These are phyloP conservation scores for Typhlichthys subterraneus DNA, from an alignment of 2,797 vertebrate genomes.

Conservation along the genomic window DNA sequence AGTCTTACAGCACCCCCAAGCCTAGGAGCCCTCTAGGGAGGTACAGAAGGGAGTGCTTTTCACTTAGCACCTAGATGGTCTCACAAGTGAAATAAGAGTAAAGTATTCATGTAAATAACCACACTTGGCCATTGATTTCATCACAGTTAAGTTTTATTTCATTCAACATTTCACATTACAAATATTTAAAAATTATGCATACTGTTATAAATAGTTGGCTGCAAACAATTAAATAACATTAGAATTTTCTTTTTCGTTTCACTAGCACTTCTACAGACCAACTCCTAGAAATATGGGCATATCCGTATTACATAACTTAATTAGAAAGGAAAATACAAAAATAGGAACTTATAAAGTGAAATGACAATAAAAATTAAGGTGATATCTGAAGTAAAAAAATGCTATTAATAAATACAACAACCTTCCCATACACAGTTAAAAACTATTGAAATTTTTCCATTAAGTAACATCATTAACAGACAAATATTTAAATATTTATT, in stretches of 20 bases:
- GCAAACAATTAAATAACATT: slow-evolving; percentile 99
- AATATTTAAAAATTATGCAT: slow-evolving; percentile 99
- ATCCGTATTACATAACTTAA: slow-evolving; percentile 99
- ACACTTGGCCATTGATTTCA: slow-evolving; percentile 47
- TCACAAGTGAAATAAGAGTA: neutral
- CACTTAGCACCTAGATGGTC: neutral
- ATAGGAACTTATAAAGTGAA: slow-evolving; percentile 99
- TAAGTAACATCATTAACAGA: slow-evolving; percentile 99
- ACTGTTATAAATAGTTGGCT: slow-evolving; percentile 99
- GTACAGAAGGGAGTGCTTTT: neutral
- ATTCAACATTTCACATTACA: slow-evolving; percentile 99
- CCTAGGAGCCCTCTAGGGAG: no score
- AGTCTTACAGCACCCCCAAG: no score
- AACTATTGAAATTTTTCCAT: slow-evolving; percentile 99
- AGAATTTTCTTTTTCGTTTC: slow-evolving; percentile 97
- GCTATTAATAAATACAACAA: slow-evolving; percentile 99
- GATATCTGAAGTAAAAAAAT: slow-evolving; percentile 99
- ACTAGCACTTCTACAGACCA: slow-evolving; percentile 99
- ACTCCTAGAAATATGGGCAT: slow-evolving; percentile 99
- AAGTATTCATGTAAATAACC: slow-evolving; percentile 37
- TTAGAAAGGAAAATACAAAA: slow-evolving; percentile 99
- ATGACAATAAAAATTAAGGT: slow-evolving; percentile 99
- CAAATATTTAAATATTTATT: slow-evolving; percentile 99
- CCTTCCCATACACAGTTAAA: slow-evolving; percentile 99
- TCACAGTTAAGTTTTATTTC: slow-evolving; percentile 99